Conservation (phyloP, 2,888 invertebrate species). For the Galerucella calmariensis region DNA sequence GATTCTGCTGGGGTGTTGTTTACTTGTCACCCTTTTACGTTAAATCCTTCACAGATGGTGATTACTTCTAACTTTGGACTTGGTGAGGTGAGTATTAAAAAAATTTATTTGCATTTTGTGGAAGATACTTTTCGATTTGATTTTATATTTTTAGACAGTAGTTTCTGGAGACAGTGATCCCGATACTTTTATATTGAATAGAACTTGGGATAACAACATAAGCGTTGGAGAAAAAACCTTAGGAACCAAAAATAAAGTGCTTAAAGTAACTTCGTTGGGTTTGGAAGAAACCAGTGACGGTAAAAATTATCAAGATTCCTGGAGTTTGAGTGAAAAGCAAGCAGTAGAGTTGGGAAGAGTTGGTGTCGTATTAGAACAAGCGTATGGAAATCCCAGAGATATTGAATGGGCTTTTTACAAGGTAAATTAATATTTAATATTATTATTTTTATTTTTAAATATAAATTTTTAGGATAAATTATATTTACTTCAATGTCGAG, state of each 20-base stretch:
- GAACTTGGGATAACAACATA: slow-evolving; percentile 66
- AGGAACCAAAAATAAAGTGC: slow-evolving; percentile 69
- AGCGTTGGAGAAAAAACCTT: slow-evolving; percentile 59
- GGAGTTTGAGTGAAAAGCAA: slow-evolving; percentile 70
- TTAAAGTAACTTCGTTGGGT: slow-evolving; percentile 64
- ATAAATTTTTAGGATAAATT: slow-evolving; percentile 67
- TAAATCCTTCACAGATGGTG: slow-evolving; percentile 74
- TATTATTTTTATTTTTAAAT: not conserved
- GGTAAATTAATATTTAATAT: slow-evolving; percentile 58
- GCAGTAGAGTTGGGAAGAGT: slow-evolving; percentile 69
- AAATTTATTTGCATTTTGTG: not conserved
- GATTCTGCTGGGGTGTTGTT: slow-evolving; percentile 84
- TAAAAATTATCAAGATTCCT: slow-evolving; percentile 56
- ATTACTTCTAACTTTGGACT: slow-evolving; percentile 86
- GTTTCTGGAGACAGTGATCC: slow-evolving; percentile 84
- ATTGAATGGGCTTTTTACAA: slow-evolving; percentile 82
- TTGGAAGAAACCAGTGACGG: slow-evolving; percentile 43
- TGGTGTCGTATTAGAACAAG: slow-evolving; percentile 72
- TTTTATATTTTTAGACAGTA: slow-evolving; percentile 71
- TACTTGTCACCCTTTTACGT: slow-evolving; percentile 80
- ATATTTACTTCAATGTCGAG: slow-evolving; percentile 80
- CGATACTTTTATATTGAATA: slow-evolving; percentile 74
- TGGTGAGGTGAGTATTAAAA: slow-evolving; percentile 73
- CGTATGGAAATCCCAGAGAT: slow-evolving; percentile 78
- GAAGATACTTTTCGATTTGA: not conserved